Evolutionary conservation across 2,797 vertebrate genomes (phyloP).

Genomic region (Hypotaenidia philippensis): DNA sequence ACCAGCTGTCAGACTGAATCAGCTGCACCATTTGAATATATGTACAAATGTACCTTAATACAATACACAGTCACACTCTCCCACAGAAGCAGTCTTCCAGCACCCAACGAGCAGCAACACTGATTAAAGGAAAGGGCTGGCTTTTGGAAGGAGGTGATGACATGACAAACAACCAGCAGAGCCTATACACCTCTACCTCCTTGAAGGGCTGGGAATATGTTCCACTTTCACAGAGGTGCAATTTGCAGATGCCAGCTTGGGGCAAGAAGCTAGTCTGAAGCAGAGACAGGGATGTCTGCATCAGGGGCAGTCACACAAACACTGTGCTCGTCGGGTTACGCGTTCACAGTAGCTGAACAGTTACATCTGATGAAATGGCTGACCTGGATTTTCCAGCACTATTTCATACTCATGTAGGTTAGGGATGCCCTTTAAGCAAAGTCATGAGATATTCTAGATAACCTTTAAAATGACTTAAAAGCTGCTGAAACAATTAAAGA

Average conservation of each 20-base stretch:
- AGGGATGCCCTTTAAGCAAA: not conserved
- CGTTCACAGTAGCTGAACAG: not conserved
- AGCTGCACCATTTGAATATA: not conserved
- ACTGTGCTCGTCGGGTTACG: not conserved
- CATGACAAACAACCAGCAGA: not conserved
- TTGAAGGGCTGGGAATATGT: not conserved
- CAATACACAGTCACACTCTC: not conserved
- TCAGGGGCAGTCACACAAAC: not conserved
- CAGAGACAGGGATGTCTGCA: not conserved
- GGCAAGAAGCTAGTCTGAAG: not conserved
- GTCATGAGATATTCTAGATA: not conserved
- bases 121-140: not conserved
- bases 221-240: not conserved
- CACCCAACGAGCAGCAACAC: rapidly evolving
- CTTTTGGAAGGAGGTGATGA: not conserved
- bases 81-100: not conserved
- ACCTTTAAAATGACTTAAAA: not conserved
- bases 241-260: not conserved
- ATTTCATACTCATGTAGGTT: not conserved
- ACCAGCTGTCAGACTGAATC: not conserved
- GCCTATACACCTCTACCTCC: not conserved
- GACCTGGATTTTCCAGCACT: not conserved
- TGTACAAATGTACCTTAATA: not conserved
- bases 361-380: not conserved
- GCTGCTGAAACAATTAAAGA: not conserved